Base-by-base conservation (phyloP, 2,888 invertebrate species). In the Alviniconcha strummeri region DNA sequence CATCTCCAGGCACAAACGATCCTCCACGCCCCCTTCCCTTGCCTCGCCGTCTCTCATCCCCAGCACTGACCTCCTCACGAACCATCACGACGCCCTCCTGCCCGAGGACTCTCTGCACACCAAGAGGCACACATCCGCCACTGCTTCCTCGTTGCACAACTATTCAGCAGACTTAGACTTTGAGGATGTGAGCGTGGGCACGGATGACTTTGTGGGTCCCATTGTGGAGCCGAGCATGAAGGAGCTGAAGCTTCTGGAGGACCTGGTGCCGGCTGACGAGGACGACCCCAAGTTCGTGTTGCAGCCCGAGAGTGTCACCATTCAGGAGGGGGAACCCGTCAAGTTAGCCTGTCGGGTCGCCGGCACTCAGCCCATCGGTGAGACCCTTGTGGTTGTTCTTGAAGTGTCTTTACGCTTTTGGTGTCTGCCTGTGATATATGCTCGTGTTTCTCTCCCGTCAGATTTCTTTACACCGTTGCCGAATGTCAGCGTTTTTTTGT, bases 241-340 rank as follows among this genome's bases (percentile, higher is more conserved):
- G 76, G 87, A 84, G 13, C 84, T 88, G 52, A 90, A 89, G 76
- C 86, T 90, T 54, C 87, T 89, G 4, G 89, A 91, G 74, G 89
- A 90, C 54, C 85, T 90, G 67, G 85, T 91, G 13, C 89, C 90
- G 0, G 88, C 91, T 1, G 91, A 91, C 69, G 86, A 86, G 13
- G 90, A 90, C 74, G 92, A 92, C 86, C 92, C 92, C 0, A 91
- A 89, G 85, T 93, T 92, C 88, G 88, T 90, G 67, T 84, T 90
- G 57, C 88, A 89, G 17, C 92, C 93, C 13, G 89, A 88, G 56
- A 90, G 91, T 85, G 86, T 90, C 52, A 89, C 88, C 6, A 86
- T 91, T 1, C 87, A 88, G 56, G 91, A 92, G 85, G 93, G 93
- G 54, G 93, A 93, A 86, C 89, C 90, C 17, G 90, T 91, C 11